Base-by-base conservation (phyloP, 2,888 invertebrate species). In the Schrankia costaestrigalis region DNA sequence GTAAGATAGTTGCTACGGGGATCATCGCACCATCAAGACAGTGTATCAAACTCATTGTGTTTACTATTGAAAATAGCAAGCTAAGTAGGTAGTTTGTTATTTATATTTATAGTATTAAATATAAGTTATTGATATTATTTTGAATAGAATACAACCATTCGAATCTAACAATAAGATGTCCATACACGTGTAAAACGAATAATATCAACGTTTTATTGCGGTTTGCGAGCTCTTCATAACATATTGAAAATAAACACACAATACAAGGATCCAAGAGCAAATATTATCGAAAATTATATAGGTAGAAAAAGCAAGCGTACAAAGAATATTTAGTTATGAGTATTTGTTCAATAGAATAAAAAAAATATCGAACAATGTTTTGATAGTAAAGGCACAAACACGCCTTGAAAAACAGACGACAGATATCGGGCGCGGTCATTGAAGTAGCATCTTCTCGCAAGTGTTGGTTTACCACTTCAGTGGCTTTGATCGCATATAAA, bases 401-500 rank as follows among this genome's bases (percentile, higher is more conserved):
- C n/a, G n/a, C n/a, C n/a, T 26, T 8, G 14, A 27, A 34, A 47
- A 56, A 37, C 42, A 45, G 33, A 42, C 33, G 31, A 10, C 35
- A 22, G 35, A 28, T 32, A 33, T 24, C 23, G 34, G 12, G 26
- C 14, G 27, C 37, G 35, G 24, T 26, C 38, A 36, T 45, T 40
- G 29, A 28, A 36, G 24, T 43, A 31, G 35, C 48, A 45, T 52
- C 54, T 46, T 41, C 46, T 51, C 29, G 31, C 38, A 45, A 39
- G 22, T 53, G 44, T 53, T 56, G 31, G 29, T 33, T 40, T 41
- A 39, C 37, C 54, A 56, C 57, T 54, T 28, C 26, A 36, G 26
- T 26, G 41, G 31, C 34, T 31, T 21, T 31, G 42, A 41, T 48
- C 34, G 25, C 14, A 24, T 30, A 39, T 33, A 57, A 48, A 48